Percentiles rank a stretch among this genome's conserved stretches.
phyloP scores from a whole-genome alignment of 2,797 vertebrate species.

The Myotis pilosus region DNA sequence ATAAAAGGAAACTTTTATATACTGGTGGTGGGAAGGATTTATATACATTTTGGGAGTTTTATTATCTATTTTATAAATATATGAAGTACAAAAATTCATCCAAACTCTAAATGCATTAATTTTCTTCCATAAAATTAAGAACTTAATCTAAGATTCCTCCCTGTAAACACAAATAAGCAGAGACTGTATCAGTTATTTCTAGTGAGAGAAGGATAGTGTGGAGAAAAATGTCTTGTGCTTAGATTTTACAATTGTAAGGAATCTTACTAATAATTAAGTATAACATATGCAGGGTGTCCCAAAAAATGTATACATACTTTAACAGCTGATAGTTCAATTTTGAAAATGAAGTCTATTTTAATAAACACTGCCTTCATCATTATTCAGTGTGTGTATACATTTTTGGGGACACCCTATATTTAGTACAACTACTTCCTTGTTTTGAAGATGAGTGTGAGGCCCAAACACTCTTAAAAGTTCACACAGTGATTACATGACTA shows the following conservation, averaged over 20 bases:
- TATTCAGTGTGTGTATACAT: neutral
- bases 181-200: constrained; percentile 13
- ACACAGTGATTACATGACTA: neutral
- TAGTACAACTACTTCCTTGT: neutral
- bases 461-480: neutral
- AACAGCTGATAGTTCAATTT: neutral
- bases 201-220: constrained; percentile 19
- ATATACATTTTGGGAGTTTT: constrained; percentile 29
- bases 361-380: neutral
- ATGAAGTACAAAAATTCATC: constrained; percentile 23
- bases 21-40: neutral
- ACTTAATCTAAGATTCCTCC: neutral
- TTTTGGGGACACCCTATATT: neutral
- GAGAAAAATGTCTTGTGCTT: constrained; percentile 20
- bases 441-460: constrained; percentile 31
- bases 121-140: constrained; percentile 50
- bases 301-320: neutral
- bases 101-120: constrained; percentile 40
- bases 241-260: constrained; percentile 35
- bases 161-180: neutral
- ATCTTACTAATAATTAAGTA: neutral
- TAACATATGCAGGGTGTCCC: neutral
- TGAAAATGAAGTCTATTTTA: neutral
- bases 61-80: constrained; percentile 22
- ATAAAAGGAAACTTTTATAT: neutral